These are phyloP conservation scores for Ammodytes marinus DNA, from an alignment of 2,113 vertebrate genomes.

Conservation along the genomic window DNA sequence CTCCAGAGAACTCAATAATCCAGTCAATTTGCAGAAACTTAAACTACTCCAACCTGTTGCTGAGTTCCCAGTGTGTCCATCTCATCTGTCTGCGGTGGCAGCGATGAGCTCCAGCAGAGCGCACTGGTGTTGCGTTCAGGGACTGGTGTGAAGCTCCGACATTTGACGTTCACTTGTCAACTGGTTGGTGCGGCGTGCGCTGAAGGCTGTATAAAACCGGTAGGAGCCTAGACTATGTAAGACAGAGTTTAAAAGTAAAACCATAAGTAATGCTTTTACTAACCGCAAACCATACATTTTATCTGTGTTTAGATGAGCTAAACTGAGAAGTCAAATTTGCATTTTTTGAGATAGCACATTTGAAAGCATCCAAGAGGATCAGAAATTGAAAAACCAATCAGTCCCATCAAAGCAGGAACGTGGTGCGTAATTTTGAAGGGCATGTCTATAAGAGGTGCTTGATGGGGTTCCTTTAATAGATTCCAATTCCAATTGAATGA, in stretches of 20 bases:
- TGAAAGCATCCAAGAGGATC: background rate
- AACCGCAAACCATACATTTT: background rate
- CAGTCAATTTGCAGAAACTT: slow-evolving; percentile 3
- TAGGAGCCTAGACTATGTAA: too few species aligned
- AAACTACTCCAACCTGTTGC: slow-evolving; percentile 41
- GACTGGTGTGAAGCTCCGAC: slow-evolving; percentile 47
- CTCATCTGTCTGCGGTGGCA: slow-evolving; percentile 9
- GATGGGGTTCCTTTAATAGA: background rate
- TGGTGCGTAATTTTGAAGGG: background rate
- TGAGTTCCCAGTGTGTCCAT: slow-evolving; percentile 9
- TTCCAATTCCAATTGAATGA: background rate
- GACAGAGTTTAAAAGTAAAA: too few species aligned
- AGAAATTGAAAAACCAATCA: background rate
- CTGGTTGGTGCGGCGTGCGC: background rate
- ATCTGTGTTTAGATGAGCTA: too few species aligned
- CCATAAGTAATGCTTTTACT: too few species aligned
- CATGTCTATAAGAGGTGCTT: background rate
- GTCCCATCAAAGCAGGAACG: background rate
- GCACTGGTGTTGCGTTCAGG: slow-evolving; percentile 64
- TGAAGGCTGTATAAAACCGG: background rate
- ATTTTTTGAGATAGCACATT: background rate
- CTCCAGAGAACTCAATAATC: background rate
- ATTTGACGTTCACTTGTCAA: background rate
- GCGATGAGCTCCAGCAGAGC: slow-evolving; percentile 10
- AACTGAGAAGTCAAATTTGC: background rate